A percentile compares a stretch with the other conserved stretches of the same genome.
These are phyloP conservation scores for Danionella dracula DNA, from an alignment of 2,797 vertebrate species.

Conservation along the genomic window DNA sequence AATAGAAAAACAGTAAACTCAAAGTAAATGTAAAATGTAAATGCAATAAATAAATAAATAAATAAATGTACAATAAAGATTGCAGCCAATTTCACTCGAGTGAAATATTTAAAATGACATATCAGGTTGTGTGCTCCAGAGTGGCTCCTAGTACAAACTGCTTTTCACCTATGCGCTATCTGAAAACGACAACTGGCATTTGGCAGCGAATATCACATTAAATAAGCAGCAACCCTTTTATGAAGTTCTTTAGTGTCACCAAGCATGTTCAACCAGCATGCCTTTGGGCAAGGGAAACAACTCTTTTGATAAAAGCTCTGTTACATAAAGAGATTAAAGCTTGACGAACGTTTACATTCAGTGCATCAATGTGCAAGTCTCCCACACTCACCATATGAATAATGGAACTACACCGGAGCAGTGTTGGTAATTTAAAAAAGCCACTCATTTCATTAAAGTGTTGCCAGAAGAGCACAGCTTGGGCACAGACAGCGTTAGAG, in stretches of 20 bases:
- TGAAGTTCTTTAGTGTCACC: conserved; percentile 6
- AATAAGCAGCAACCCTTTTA: conserved; percentile 21
- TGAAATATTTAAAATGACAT: neutral
- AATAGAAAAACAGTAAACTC: too few relatives aligned
- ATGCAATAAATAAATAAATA: too few relatives aligned
- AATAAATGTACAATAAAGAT: too few relatives aligned
- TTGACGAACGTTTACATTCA: too few relatives aligned
- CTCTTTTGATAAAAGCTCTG: conserved; percentile 19
- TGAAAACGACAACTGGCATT: conserved; percentile 4
- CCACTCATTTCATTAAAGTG: conserved; percentile 41
- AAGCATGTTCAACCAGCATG: conserved; percentile 2
- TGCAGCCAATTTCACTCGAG: too few relatives aligned
- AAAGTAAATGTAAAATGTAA: too few relatives aligned
- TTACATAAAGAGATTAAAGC: conserved; percentile 21
- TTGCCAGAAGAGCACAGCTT: conserved; percentile 16
- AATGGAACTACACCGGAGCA: conserved; percentile 21
- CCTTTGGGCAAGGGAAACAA: conserved; percentile 12
- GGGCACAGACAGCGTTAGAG: conserved; percentile 2
- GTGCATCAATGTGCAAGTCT: conserved; percentile 36
- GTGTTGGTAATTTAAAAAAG: conserved; percentile 18
- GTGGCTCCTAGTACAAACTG: too few relatives aligned
- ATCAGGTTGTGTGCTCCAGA: too few relatives aligned
- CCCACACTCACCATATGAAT: conserved; percentile 42
- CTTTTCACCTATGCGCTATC: neutral
- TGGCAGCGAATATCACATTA: conserved; percentile 14